Conservation (phyloP, 2,888 invertebrate species). For the Heliconius aoede region DNA sequence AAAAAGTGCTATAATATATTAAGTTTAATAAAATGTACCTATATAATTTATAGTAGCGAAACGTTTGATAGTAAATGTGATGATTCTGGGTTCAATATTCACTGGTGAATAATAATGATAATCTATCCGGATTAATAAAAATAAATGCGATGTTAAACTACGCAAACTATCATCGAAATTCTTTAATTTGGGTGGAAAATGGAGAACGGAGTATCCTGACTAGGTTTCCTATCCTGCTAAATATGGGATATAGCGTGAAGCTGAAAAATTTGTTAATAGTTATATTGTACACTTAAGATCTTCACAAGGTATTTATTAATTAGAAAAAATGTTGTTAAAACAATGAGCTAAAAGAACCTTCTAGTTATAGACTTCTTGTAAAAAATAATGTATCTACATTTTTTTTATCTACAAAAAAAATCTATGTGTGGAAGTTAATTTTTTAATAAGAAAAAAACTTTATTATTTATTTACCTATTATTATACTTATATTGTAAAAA, state of each 20-base stretch:
- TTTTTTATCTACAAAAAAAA: background rate
- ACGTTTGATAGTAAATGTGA: background rate
- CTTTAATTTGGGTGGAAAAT: too few relatives aligned
- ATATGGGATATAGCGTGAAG: background rate
- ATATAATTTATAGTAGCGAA: background rate
- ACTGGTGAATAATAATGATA: background rate
- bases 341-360: constrained; percentile 8
- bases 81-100: background rate
- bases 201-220: too few relatives aligned
- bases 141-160: background rate
- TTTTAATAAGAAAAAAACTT: constrained; percentile 13
- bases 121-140: background rate
- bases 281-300: constrained; percentile 2
- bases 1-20: constrained; percentile 2
- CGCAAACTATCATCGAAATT: background rate
- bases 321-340: constrained; percentile 1
- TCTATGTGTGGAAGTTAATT: constrained; percentile 5
- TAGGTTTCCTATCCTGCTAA: too few relatives aligned
- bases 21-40: background rate
- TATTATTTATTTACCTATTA: constrained; percentile 5
- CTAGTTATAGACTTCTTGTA: constrained; percentile 9
- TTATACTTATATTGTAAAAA: constrained; percentile 1
- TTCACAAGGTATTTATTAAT: constrained; percentile 14
- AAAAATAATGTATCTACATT: background rate
- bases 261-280: background rate